Base-by-base conservation (phyloP, 1,140 invertebrate genomes). In the Coptotermes formosanus region DNA sequence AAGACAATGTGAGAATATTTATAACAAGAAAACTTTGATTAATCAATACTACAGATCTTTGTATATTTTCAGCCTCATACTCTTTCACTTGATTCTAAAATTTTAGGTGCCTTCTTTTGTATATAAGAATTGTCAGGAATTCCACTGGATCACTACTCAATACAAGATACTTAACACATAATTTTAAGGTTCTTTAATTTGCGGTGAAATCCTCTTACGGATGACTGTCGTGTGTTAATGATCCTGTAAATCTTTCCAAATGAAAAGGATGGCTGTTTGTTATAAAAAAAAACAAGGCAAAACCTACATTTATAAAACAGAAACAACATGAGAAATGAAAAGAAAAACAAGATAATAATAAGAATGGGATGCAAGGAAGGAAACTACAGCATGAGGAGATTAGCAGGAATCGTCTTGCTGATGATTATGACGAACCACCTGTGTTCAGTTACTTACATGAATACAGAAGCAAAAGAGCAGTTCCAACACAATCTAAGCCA, bases 291-390 rank as follows among this genome's bases (percentile, higher is more conserved):
- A 55, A 55, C 52, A 55, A 4, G 19, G 52, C 14, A 55, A 75
- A 75, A 75, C 64, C 64, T 75, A 30, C 64, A 75, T 75, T 75
- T 75, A 25, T 75, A 30, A 75, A 75, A 75, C 64, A 75, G 64
- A 75, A 75, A 75, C n/a, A 25, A 75, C n/a, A 75, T 75, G 64
- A 30, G 25, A 75, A n/a, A 16, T 75, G n/a, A 75, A 75, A n/a
- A 75, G 6, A n/a, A 30, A 75, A 75, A 30, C 9, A 75, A 30
- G 25, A 25, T 75, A 75, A 64, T 75, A 75, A 75, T 75, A 30
- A 75, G 25, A 75, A 75, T 6, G 16, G 19, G 64, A 30, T 75
- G 64, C 7, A 25, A 75, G 64, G n/a, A n/a, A 23, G 19, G 64
- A 21, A 55, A 16, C 25, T 7, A 19, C 59, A 19, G 59, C 21